These are phyloP conservation scores for Alces alces DNA, from an alignment of 2,113 vertebrate species.

Conservation along the genomic window DNA sequence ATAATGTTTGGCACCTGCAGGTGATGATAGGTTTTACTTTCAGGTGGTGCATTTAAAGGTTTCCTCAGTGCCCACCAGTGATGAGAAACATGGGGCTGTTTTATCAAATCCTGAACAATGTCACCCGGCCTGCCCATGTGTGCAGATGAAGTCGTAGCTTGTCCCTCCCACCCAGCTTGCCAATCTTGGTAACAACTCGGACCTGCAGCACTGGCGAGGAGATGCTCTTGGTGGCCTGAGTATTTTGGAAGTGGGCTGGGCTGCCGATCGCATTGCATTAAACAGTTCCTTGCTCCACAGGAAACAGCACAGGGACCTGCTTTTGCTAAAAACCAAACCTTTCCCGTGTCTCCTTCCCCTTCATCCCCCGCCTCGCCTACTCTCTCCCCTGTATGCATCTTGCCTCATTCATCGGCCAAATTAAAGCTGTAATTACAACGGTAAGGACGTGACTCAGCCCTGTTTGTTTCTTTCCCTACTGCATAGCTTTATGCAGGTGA, in stretches of 20 bases:
- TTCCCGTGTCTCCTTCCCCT: background rate
- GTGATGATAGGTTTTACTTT: background rate
- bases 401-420: background rate
- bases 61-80: background rate
- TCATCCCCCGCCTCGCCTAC: background rate
- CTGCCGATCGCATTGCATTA: background rate
- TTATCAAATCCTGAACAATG: background rate
- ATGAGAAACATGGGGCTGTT: background rate
- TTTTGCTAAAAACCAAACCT: background rate
- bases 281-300: background rate
- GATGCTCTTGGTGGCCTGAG: rapidly evolving
- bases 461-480: background rate
- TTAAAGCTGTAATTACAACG: background rate
- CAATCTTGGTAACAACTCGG: background rate
- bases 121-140: background rate
- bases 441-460: background rate
- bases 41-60: background rate
- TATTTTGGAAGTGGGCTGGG: background rate
- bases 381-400: background rate
- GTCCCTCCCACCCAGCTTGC: background rate
- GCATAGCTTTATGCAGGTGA: background rate
- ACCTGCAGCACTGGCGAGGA: background rate
- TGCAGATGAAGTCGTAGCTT: background rate
- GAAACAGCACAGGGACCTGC: background rate
- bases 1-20: background rate